phyloP scores from a whole-genome alignment of 2,113 vertebrate species.

The Chaetodon auriga region DNA sequence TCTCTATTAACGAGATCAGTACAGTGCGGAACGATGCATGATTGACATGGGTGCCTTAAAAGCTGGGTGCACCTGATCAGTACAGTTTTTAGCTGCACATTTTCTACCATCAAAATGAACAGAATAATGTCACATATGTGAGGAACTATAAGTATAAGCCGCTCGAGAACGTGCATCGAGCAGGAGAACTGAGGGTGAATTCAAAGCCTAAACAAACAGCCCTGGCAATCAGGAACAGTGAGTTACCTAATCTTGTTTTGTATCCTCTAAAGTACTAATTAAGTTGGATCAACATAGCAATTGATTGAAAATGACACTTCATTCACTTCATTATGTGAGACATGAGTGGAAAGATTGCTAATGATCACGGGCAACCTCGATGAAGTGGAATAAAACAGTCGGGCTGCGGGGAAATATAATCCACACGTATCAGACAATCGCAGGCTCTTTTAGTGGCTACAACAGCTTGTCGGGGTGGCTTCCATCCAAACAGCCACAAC shows the following conservation, averaged over 20 bases:
- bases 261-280: conserved; percentile 80
- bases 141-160: not conserved
- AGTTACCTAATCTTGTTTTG: conserved; percentile 73
- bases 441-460: conserved; percentile 62
- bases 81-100: not conserved
- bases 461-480: conserved; percentile 66
- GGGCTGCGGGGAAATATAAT: conserved; percentile 67
- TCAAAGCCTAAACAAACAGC: conserved; percentile 65
- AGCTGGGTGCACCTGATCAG: not conserved
- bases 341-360: conserved; percentile 79
- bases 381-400: conserved; percentile 72
- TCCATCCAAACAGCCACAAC: conserved; percentile 66
- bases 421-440: conserved; percentile 67
- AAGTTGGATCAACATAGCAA: conserved; percentile 79
- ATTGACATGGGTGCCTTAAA: conserved; percentile 44
- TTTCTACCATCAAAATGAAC: not conserved
- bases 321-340: conserved; percentile 78
- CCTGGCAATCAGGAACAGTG: conserved; percentile 57
- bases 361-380: conserved; percentile 73
- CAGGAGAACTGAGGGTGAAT: conserved; percentile 33
- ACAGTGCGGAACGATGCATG: conserved; percentile 19
- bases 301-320: conserved; percentile 80
- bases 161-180: not conserved
- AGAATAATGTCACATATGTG: not conserved
- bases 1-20: conserved; percentile 13